phyloP scores from a whole-genome alignment of 2,888 invertebrate genomes.

The Apotomis capreana region DNA sequence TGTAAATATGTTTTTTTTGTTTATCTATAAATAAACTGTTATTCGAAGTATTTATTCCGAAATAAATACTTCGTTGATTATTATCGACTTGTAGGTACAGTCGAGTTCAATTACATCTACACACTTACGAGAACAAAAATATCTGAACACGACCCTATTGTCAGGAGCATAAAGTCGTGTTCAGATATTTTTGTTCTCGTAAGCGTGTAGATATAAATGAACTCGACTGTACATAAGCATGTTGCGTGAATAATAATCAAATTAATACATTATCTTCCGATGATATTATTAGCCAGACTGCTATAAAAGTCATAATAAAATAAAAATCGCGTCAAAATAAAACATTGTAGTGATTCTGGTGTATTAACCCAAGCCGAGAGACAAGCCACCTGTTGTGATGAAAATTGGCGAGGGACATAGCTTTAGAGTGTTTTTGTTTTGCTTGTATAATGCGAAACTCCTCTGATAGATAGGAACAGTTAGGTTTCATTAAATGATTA shows the following conservation, averaged over 20 bases:
- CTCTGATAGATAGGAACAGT: not conserved
- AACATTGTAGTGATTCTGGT: conserved; percentile 3
- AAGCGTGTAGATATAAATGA: too few species aligned
- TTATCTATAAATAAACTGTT: too few species aligned
- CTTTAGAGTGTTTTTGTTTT: not conserved
- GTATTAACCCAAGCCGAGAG: conserved; percentile 14
- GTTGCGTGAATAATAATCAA: not conserved
- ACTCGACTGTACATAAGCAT: too few species aligned
- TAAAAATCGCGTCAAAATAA: conserved; percentile 2
- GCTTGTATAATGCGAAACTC: not conserved
- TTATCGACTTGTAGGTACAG: too few species aligned
- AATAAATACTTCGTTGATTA: too few species aligned
- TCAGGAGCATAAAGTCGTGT: too few species aligned
- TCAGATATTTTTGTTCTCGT: too few species aligned
- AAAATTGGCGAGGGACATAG: not conserved
- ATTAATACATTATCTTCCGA: not conserved
- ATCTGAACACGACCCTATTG: too few species aligned
- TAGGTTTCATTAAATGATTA: not conserved
- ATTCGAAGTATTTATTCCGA: too few species aligned
- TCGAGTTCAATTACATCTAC: too few species aligned
- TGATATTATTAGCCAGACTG: not conserved
- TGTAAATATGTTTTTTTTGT: too few species aligned
- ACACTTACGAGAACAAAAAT: too few species aligned
- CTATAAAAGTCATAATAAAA: conserved; percentile 3
- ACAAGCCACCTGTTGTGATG: conserved; percentile 8